phyloP scores from a whole-genome alignment of 1,140 invertebrate genomes.

The Drosophila ficusphila region DNA sequence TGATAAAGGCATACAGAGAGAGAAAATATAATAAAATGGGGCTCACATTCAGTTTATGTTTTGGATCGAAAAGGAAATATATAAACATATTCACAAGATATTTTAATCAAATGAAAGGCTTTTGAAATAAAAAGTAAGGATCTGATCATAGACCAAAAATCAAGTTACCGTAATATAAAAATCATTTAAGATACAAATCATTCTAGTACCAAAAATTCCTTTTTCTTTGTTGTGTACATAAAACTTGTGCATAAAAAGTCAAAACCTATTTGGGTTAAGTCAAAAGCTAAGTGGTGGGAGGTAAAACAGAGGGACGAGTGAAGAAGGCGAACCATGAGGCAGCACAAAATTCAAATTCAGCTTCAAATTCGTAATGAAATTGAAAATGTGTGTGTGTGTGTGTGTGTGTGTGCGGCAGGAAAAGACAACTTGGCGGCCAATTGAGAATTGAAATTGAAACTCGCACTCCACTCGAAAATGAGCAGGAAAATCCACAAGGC shows the following conservation, averaged over 20 bases:
- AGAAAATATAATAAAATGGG: slow-evolving; percentile 1
- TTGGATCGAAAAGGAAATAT: too few species aligned
- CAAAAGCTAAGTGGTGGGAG: slow-evolving; percentile 36
- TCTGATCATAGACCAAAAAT: too few species aligned
- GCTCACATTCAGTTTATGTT: too few species aligned
- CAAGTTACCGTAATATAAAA: too few species aligned
- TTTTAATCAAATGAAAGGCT: too few species aligned
- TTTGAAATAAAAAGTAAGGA: too few species aligned
- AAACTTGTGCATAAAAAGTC: slow-evolving; percentile 50
- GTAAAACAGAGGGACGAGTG: not conserved
- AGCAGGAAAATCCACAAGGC: slow-evolving; percentile 8
- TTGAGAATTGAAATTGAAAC: slow-evolving; percentile 73
- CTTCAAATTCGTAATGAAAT: slow-evolving; percentile 55
- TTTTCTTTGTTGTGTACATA: slow-evolving; percentile 26
- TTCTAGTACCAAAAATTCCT: not conserved
- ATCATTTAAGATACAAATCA: too few species aligned
- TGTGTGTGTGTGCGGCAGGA: slow-evolving; percentile 11
- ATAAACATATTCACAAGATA: too few species aligned
- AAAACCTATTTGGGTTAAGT: slow-evolving; percentile 69
- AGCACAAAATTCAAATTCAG: slow-evolving; percentile 40
- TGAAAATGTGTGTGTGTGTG: slow-evolving; percentile 19
- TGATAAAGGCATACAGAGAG: slow-evolving; percentile 9
- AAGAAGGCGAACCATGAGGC: slow-evolving; percentile 37
- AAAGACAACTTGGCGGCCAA: slow-evolving; percentile 62
- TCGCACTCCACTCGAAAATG: slow-evolving; percentile 40